Evolutionary conservation across 2,797 vertebrate species (phyloP), one percentile per base, ranked within the genome.

Genomic region (Poeciliopsis presidionis): DNA sequence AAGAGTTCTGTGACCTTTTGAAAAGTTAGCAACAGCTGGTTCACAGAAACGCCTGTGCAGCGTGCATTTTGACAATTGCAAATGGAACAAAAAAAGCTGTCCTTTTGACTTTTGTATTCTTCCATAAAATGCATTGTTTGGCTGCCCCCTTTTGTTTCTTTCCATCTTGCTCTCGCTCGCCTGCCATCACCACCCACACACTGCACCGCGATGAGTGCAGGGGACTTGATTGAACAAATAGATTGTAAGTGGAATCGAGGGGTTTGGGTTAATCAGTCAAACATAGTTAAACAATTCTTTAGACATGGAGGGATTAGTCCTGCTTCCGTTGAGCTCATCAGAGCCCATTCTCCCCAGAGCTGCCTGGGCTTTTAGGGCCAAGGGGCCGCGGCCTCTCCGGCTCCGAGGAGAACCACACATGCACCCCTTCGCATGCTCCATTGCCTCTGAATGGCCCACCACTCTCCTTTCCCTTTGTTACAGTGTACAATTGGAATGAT

Each of bases 191-290:
- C 88, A 77, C 90, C 90, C 89, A 86, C 89, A 75, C 87, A 78
- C 84, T 84, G 79, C 84, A 83, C 81, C 79, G 65, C 53, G 85
- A 90, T 78, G 87, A 90, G 84, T 79, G 79, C 85, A 76, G 86
- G 78, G 84, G 87, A 89, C 88, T 90, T 93, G 85, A 90, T 89
- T 88, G 88, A 90, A 93, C 93, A 87, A 93, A 93, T 94, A 90
- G 86, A 92, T 93, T 91, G 90, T 89, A 90, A 91, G 92, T 88
- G 90, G 86, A 90, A 91, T 92, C 85, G 77, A 87, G 86, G 83
- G 89, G 85, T 92, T 92, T 90, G 83, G 89, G 88, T 94, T 95
- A 95, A 95, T 95, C 93, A 93, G 91, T 93, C 91, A 92, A 92
- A 93, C 90, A 85, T 88, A 89, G 90, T 95, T 93, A 92, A 93